Percentiles rank a stretch among this genome's conserved stretches.
Evolutionary conservation across 2,888 invertebrate species (phyloP).

Genomic region (Apamea crenata): DNA sequence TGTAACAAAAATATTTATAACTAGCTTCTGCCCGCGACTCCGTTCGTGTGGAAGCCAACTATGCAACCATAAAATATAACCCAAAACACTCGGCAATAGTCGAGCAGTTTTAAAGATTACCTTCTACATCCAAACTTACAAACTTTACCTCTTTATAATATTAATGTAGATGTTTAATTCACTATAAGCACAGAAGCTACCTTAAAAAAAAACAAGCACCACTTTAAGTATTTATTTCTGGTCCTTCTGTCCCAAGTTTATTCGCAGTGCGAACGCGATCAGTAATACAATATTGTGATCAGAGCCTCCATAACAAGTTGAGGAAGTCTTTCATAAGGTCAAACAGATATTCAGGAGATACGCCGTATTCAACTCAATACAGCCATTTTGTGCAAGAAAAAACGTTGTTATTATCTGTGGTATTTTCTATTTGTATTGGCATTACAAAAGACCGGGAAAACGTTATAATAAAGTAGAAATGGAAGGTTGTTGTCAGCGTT

Average conservation of each 20-base stretch:
- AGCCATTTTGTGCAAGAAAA: constrained; percentile 29
- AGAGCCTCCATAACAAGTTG: constrained; percentile 43
- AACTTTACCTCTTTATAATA: no score
- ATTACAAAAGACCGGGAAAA: constrained; percentile 56
- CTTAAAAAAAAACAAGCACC: not conserved
- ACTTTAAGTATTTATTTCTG: not conserved
- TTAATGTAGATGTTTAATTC: not conserved
- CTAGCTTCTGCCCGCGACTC: not conserved
- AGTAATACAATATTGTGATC: constrained; percentile 56
- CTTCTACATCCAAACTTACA: no score
- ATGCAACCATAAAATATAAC: not conserved
- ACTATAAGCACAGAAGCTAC: not conserved
- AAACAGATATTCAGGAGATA: constrained; percentile 49
- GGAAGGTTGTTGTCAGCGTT: constrained; percentile 47
- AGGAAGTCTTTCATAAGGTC: constrained; percentile 54
- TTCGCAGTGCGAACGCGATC: constrained; percentile 14
- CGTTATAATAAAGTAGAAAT: constrained; percentile 45
- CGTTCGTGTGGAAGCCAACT: not conserved
- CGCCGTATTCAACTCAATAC: constrained; percentile 30
- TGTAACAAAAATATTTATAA: not conserved
- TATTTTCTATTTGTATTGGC: constrained; percentile 44
- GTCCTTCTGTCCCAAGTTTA: constrained; percentile 19
- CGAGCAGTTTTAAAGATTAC: no score
- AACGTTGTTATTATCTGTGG: constrained; percentile 39
- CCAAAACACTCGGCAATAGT: not conserved